These are phyloP conservation scores for Tineola bisselliella DNA, from an alignment of 2,888 invertebrate genomes.

Conservation along the genomic window DNA sequence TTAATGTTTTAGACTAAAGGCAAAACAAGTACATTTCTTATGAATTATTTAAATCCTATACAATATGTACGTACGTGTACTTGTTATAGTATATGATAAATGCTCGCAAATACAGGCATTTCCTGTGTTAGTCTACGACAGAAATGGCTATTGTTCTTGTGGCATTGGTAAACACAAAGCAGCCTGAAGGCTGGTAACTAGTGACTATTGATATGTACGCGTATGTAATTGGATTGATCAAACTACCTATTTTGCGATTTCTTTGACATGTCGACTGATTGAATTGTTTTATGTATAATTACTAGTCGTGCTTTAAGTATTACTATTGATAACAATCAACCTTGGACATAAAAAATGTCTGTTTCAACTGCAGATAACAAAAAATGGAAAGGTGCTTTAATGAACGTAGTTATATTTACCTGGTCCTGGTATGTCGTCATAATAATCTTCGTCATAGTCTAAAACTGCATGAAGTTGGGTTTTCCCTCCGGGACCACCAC, in stretches of 20 bases:
- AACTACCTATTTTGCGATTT: not conserved
- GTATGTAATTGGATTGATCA: not conserved
- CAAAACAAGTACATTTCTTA: not conserved
- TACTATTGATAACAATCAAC: constrained; percentile 1
- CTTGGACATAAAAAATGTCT: not conserved
- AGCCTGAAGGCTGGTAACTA: constrained; percentile 12
- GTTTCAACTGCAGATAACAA: not conserved
- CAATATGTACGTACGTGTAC: not conserved
- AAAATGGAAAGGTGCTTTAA: not conserved
- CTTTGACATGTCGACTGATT: constrained; percentile 7
- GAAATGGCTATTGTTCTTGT: constrained; percentile 37
- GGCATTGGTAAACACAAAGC: constrained; percentile 34
- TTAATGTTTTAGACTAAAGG: no score
- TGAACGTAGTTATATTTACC: constrained; percentile 28
- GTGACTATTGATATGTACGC: not conserved
- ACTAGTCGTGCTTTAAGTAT: constrained; percentile 2
- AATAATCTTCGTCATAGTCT: constrained; percentile 74
- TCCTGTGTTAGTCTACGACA: constrained; percentile 27
- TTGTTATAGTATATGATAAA: not conserved
- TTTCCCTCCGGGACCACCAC: constrained; percentile 64
- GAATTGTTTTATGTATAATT: constrained; percentile 4
- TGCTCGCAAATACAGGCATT: constrained; percentile 12
- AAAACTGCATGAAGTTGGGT: constrained; percentile 77
- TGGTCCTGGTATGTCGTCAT: constrained; percentile 70
- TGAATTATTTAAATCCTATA: not conserved